These are phyloP conservation scores for Temnothorax ravouxi DNA, from an alignment of 2,888 invertebrate genomes.

Conservation along the genomic window DNA sequence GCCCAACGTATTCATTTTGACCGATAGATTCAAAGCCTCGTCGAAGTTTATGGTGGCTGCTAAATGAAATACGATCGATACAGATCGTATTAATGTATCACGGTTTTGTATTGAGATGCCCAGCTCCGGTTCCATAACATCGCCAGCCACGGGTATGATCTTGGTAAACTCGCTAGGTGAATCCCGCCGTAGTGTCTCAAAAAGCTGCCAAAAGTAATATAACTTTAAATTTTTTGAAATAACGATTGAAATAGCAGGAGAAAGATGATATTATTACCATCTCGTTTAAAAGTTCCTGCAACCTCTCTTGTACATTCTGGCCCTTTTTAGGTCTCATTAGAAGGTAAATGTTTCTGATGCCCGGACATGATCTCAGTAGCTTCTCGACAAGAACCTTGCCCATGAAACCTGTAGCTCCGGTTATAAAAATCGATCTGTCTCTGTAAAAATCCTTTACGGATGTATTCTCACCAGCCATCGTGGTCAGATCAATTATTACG, in stretches of 20 bases:
- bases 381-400: slow-evolving; percentile 88
- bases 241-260: too few relatives aligned
- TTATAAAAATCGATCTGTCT: slow-evolving; percentile 90
- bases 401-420: slow-evolving; percentile 93
- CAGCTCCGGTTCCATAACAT: slow-evolving; percentile 88
- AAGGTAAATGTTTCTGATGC: too few relatives aligned
- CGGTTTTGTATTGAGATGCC: slow-evolving; percentile 86
- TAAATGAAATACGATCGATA: slow-evolving; percentile 82
- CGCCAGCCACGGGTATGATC: slow-evolving; percentile 89
- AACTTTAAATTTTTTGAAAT: neutral
- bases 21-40: slow-evolving; percentile 91
- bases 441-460: slow-evolving; percentile 85
- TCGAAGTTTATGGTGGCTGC: slow-evolving; percentile 94
- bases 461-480: too few relatives aligned
- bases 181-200: slow-evolving; percentile 88
- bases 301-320: too few relatives aligned
- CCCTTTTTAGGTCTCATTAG: too few relatives aligned
- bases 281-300: too few relatives aligned
- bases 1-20: slow-evolving; percentile 89
- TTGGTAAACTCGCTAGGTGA: slow-evolving; percentile 89
- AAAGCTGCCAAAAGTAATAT: slow-evolving; percentile 87
- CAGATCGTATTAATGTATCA: too few relatives aligned
- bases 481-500: too few relatives aligned
- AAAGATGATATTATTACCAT: too few relatives aligned
- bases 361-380: too few relatives aligned